phyloP scores from a whole-genome alignment of 37 sponge, comb jelly and placozoan genomes.

The Dysidea cf. avara region DNA sequence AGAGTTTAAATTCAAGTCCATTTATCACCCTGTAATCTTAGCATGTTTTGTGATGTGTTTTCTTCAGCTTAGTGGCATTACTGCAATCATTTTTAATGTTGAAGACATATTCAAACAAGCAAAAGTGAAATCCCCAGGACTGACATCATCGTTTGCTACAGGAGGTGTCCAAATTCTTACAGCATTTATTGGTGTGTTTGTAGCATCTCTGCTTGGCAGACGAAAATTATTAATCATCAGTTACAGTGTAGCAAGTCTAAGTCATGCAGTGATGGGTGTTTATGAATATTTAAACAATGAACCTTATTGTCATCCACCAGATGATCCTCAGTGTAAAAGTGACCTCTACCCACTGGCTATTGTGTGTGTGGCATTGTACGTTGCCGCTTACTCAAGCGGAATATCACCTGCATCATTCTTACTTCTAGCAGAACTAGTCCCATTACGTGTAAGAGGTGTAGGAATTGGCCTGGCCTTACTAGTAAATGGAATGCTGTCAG shows the following conservation, averaged over 20 bases:
- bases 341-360: too few species aligned
- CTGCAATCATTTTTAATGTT: conserved; percentile 66
- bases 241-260: conserved; percentile 25
- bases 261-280: too few species aligned
- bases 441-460: conserved; percentile 61
- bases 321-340: too few species aligned
- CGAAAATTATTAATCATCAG: conserved; percentile 47
- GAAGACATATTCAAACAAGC: too few species aligned
- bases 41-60: too few species aligned
- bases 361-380: too few species aligned
- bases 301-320: too few species aligned
- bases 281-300: too few species aligned
- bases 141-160: conserved; percentile 27
- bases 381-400: conserved; percentile 68
- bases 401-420: conserved; percentile 83
- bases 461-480: conserved; percentile 52
- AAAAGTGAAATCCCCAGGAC: too few species aligned
- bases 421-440: conserved; percentile 79
- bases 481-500: conserved; percentile 63
- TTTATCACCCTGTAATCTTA: not conserved
- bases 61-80: conserved; percentile 81
- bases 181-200: conserved; percentile 50
- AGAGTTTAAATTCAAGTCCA: not conserved
- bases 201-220: conserved; percentile 69
- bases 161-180: conserved; percentile 45